phyloP scores from a whole-genome alignment of 2,797 vertebrate genomes.

The Eutrigla gurnardus region DNA sequence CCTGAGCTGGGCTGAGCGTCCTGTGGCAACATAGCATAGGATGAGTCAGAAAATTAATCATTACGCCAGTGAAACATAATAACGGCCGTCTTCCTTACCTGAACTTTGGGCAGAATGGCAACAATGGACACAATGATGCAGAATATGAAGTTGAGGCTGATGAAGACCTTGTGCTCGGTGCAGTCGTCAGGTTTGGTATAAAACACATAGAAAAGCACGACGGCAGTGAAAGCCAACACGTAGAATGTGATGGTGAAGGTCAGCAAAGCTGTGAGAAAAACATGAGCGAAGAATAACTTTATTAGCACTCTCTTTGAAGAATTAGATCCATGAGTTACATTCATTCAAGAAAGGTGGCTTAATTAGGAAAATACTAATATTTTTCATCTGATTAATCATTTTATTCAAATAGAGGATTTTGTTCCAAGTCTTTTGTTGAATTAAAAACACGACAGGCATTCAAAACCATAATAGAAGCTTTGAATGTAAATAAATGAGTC shows the following conservation, averaged over 20 bases:
- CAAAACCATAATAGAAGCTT: too few species aligned
- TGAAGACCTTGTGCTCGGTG: slow-evolving; percentile 89
- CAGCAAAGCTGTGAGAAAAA: slow-evolving; percentile 85
- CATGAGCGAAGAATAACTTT: neutral
- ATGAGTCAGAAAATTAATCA: neutral
- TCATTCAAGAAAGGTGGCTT: too few species aligned
- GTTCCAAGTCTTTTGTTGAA: too few species aligned
- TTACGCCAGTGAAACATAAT: fast-evolving
- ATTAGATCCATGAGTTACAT: too few species aligned
- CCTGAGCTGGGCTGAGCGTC: slow-evolving; percentile 92
- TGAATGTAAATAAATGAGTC: too few species aligned
- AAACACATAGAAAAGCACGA: slow-evolving; percentile 88
- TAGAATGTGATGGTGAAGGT: slow-evolving; percentile 86
- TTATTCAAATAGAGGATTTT: too few species aligned
- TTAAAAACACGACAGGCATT: too few species aligned
- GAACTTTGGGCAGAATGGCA: slow-evolving; percentile 91
- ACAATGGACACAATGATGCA: slow-evolving; percentile 87
- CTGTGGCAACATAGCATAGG: slow-evolving; percentile 68
- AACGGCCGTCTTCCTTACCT: slow-evolving; percentile 79
- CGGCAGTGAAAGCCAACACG: slow-evolving; percentile 68
- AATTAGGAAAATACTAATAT: too few species aligned
- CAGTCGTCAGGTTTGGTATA: slow-evolving; percentile 88
- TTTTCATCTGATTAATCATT: too few species aligned
- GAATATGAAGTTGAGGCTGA: slow-evolving; percentile 93
- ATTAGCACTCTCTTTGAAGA: neutral